Evolutionary conservation across 2,797 vertebrate genomes (phyloP).

Genomic region (Vespertilio murinus): DNA sequence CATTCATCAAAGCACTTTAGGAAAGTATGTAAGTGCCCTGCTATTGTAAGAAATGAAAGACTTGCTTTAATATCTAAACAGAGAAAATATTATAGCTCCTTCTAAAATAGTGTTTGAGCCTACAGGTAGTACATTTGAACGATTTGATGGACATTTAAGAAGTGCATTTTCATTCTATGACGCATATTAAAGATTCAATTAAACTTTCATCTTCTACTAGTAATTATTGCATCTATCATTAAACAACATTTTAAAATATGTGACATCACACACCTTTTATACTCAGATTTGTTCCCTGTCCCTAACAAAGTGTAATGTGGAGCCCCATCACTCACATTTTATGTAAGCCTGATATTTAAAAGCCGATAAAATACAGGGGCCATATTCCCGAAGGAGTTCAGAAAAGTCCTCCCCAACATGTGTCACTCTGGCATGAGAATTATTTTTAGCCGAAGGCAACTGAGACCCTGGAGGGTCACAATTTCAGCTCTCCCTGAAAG

Average conservation of each 20-base stretch:
- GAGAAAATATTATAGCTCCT: conserved; percentile 1
- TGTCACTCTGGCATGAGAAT: background rate
- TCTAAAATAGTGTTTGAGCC: background rate
- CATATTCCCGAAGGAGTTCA: background rate
- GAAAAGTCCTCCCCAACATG: background rate
- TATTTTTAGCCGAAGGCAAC: background rate
- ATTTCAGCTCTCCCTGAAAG: background rate
- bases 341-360: background rate
- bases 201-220: background rate
- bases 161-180: conserved; percentile 27
- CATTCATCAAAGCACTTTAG: background rate
- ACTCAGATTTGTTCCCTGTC: background rate
- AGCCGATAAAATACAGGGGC: background rate
- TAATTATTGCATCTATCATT: conserved; percentile 27
- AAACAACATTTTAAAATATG: background rate
- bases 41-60: background rate
- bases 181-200: background rate
- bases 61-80: background rate
- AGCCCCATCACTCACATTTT: background rate
- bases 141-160: conserved; percentile 6
- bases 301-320: background rate
- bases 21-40: background rate
- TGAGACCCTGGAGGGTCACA: background rate
- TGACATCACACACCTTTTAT: background rate
- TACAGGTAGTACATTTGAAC: background rate